Evolutionary conservation across 1,140 invertebrate genomes (phyloP), one percentile per base, ranked within the genome.

Genomic region (Tribolium madens): DNA sequence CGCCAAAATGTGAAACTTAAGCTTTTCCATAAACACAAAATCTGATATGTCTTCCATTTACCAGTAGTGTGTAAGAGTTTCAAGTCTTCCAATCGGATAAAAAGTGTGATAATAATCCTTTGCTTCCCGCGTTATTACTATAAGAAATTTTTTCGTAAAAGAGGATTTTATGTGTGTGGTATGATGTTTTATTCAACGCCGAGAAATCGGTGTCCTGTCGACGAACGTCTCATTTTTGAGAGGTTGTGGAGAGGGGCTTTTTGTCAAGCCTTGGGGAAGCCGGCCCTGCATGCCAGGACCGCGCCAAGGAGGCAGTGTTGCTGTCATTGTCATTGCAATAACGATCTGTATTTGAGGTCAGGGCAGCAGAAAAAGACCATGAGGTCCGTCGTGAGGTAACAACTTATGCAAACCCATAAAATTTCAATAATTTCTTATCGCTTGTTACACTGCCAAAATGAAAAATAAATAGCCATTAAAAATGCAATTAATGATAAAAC

Each of bases 171-270:
- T 15, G 21, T 31, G 10, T 26, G 14, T 71, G 31, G 36, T 60
- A 75, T 64, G 26, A 77, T 77, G 76, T 77, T 77, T 46, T 77
- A 77, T 47, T 82, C 68, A 80, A 79, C 74, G 73, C 80, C 31
- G 14, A 70, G 78, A 64, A 75, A 73, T 75, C 73, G 79, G 5
- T 88, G 85, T 84, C 85, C 87, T 80, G 85, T 87, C 5, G 87
- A 89, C 79, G 88, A 90, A 79, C 85, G 88, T 18, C 84, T 89
- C 1, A 86, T 91, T 3, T 91, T 91, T 81, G 90, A 91, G 77
- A 85, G 90, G 12, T 84, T 91, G 52, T 91, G 91, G 91, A 87
- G 89, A 42, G 90, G 89, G 18, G 90, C 90, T 0, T 88, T 91
- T 76, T 85, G 83, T 70, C 85, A 85, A 76, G 83, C 85, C n/a